Evolutionary conservation across 2,888 invertebrate species (phyloP), one percentile per base, ranked within the genome.

Genomic region (Tridacna gigas): DNA sequence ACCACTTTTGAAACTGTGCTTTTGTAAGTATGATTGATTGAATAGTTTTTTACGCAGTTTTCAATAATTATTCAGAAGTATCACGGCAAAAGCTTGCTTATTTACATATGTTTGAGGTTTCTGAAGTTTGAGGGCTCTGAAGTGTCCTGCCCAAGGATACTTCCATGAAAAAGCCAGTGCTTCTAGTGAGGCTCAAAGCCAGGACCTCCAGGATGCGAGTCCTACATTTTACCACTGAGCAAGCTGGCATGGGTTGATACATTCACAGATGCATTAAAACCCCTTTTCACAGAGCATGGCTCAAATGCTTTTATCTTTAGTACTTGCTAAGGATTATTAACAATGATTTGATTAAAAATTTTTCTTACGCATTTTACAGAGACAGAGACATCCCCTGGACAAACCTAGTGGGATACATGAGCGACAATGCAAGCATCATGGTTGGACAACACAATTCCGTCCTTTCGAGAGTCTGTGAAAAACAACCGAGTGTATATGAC

Each of bases 371-470:
- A 25, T 25, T 22, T 76, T 76, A 4, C 76, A 76, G 73, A 11
- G 67, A 61, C 20, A 60, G 65, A 28, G 75, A 71, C 0, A 74
- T 82, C 13, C 63, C 45, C 22, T 79, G 78, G 74, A 15, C 47
- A 20, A 56, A 82, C 11, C 47, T 47, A 0, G 69, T 82, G 13
- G 67, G 82, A 0, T 82, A 69, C 25, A 63, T 45, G 13, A 56
- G 56, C 18, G 82, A 82, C 82, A 82, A 79, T 45, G 78, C 74
- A 37, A 78, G 74, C n/a, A 75, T 82, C n/a, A 82, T 82, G 82
- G 61, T 82, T 37, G 78, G 82, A 9, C 28, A 47, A 15, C 26
- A 78, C 63, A 82, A 82, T 78, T 82, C 82, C 0, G 78, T 82
- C 7, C 69, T 82, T 0, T 82, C 82, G 11, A 51, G 79, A 20